Percentiles rank a stretch among this genome's conserved stretches.
phyloP scores from a whole-genome alignment of 2,888 invertebrate genomes.

The Caenorhabditis drosophilae region DNA sequence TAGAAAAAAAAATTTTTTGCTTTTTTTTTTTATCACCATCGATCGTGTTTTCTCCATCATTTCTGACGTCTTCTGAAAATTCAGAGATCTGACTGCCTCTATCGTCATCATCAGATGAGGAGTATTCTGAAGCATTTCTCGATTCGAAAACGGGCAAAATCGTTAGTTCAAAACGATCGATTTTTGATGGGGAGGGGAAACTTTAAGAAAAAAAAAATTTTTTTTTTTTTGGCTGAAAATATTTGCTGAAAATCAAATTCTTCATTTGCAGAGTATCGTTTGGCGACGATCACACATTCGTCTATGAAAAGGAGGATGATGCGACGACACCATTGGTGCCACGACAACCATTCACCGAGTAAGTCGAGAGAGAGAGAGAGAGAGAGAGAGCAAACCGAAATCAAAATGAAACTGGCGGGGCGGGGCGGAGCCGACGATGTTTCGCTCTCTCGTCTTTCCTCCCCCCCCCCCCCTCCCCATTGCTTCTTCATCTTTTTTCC shows the following conservation, averaged over 20 bases:
- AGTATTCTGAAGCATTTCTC: conserved; percentile 31
- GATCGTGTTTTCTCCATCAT: no score
- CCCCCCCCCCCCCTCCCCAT: no score
- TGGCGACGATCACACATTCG: conserved; percentile 43
- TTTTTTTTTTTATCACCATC: no score
- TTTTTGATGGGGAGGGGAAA: background rate
- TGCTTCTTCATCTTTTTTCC: conserved; percentile 4
- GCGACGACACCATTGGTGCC: conserved; percentile 30
- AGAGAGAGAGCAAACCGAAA: no score
- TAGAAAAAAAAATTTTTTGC: no score
- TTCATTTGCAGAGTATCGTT: conserved; percentile 45
- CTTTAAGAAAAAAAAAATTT: background rate
- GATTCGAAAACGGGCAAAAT: conserved; percentile 14
- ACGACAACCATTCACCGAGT: conserved; percentile 37
- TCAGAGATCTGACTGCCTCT: no score
- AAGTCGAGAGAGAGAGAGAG: no score
- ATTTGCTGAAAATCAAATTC: no score
- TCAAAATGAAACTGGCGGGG: no score
- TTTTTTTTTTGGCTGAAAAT: conserved; percentile 9
- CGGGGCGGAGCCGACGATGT: no score
- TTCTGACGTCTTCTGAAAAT: no score
- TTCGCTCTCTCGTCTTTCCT: no score
- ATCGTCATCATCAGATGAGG: conserved; percentile 16
- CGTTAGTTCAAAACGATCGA: conserved; percentile 9
- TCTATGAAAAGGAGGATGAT: conserved; percentile 43